Base-by-base conservation (phyloP, 2,888 invertebrate genomes). In the Dynastes grantii region DNA sequence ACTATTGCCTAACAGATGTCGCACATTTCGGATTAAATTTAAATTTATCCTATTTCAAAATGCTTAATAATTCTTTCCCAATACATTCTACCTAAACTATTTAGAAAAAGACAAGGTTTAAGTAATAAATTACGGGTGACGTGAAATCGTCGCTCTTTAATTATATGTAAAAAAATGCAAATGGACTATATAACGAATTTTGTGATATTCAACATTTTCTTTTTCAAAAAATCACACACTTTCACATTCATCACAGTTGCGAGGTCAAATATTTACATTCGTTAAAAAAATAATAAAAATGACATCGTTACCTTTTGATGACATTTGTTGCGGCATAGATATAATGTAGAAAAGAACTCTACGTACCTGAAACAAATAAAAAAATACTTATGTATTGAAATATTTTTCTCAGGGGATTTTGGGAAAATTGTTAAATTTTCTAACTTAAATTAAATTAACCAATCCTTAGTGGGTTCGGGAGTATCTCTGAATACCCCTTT, bases 91-190 rank as follows among this genome's bases (percentile, higher is more conserved):
- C 5, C 1, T 32, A 67, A 8, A 49, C 4, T n/a, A n/a, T 58
- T 2, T 22, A 22, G 37, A 58, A 40, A 40, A 51, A 6, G 8
- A 58, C 16, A 58, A 68, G 16, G 13, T 16, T 61, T 58, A 22
- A 13, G 16, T 40, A 16, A 61, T 73, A 40, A 73, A 73, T 73
- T 73, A 58, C 1, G 11, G 22, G 2, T n/a, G 40, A 40, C 70
- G 6, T 37, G 45, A 73, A 73, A 55, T 49, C 8, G 22, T 58
- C 9, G 13, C 37, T 55, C 40, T 37, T 45, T 73, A 73, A 73
- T 73, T 37, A 51, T 37, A 73, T 73, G 55, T 29, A 73, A 73
- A 73, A 58, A 37, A 40, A 73, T 73, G 58, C 73, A 73, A 61
- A 73, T 61, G 58, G 58, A 37, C 40, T 27, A 73, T 13, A 32